Evolutionary conservation across 2,888 invertebrate genomes (phyloP), one percentile per base, ranked within the genome.

Genomic region (Drosophila mimica): DNA sequence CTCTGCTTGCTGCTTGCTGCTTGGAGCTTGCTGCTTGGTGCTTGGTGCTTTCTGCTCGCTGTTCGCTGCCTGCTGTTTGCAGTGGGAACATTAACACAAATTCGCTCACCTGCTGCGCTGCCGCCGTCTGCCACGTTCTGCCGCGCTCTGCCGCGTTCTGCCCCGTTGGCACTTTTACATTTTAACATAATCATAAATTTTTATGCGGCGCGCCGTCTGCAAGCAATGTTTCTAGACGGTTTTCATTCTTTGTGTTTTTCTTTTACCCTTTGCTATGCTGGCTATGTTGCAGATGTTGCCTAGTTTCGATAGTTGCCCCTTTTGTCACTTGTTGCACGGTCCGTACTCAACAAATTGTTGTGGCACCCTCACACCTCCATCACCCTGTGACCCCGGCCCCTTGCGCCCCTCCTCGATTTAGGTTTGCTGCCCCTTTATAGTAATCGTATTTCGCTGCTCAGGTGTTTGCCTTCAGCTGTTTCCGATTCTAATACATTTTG

Each of bases 181-280:
- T 87, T 87, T 83, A 89, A 89, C 87, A 87, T 87, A 89, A 87
- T 87, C 89, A 87, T 89, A 87, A 87, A 87, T 89, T 87, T 89
- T 89, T 89, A 87, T 87, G 87, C 89, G 88, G 78, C 88, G 71
- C 88, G 80, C 84, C 89, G 82, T 87, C 87, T 86, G 86, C 76
- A 49, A 64, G 70, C 67, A 81, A 85, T 82, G 84, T 68, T 74
- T 60, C 57, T 61, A 59, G 60, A 46, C 53, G 40, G 30, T 30
- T 28, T 31, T 51, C 30, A 3, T 31, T 11, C 36, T 57, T 15
- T 20, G 20, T 20, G 38, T 9, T 1, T 20, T 17, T 63, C 63
- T 51, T 61, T 36, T 34, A 20, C 20, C 15, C 25, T 63, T 48
- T 1, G 15, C n/a, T 28, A 5, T 36, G 25, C 36, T 13, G n/a